phyloP scores from a whole-genome alignment of 2,888 invertebrate species.

The Bellardia pandia region DNA sequence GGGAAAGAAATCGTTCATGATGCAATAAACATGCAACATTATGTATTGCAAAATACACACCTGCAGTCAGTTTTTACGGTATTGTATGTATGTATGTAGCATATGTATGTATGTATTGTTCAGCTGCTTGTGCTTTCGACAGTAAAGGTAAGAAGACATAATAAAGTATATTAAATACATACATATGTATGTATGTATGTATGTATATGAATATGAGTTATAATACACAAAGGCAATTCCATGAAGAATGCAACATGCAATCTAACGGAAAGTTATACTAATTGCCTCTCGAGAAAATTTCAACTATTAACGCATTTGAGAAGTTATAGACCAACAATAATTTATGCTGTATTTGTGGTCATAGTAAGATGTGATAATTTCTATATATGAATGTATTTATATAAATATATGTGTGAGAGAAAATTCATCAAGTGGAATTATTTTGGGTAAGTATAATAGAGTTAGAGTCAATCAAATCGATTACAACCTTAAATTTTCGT shows the following conservation, averaged over 20 bases:
- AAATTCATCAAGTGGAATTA: too few species aligned
- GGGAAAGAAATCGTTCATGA: not conserved
- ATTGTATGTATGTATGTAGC: not conserved
- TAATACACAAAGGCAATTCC: not conserved
- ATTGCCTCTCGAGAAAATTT: not conserved
- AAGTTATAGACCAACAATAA: not conserved
- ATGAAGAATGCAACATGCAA: not conserved
- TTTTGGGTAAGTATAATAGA: too few species aligned
- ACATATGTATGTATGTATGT: too few species aligned
- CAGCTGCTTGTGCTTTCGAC: not conserved
- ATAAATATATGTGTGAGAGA: too few species aligned
- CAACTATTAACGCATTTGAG: constrained; percentile 1
- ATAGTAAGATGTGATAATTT: too few species aligned
- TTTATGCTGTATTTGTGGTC: not conserved
- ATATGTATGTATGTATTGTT: not conserved
- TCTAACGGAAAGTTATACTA: not conserved
- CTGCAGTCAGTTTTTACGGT: not conserved
- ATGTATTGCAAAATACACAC: not conserved
- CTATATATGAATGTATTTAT: too few species aligned
- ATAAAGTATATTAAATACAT: constrained; percentile 3
- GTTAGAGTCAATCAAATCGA: too few species aligned
- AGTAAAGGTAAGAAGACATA: not conserved
- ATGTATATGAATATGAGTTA: too few species aligned
- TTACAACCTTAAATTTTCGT: not conserved
- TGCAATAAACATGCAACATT: constrained; percentile 40